Base-by-base conservation (phyloP, 1,140 invertebrate genomes). In the Neuroterus valhalla region DNA sequence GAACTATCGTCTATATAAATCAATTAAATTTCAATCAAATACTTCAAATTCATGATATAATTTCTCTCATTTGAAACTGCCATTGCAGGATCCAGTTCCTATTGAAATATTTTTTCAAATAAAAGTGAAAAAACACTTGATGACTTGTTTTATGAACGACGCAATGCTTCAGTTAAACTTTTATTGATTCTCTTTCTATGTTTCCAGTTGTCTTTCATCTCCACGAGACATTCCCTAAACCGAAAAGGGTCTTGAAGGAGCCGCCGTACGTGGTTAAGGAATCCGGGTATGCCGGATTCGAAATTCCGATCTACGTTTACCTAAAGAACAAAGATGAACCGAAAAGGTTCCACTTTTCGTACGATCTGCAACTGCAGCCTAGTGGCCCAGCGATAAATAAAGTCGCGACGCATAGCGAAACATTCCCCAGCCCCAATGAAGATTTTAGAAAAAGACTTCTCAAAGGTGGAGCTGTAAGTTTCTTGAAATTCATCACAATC, bases 211-310 rank as follows among this genome's bases (percentile, higher is more conserved):
- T 99, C 3, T 99, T 99, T 88, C 90, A 95, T 85, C 92, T 99
- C 11, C 98, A 99, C 85, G 94, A 96, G 69, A 97, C 96, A 44
- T 99, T 99, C 91, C 93, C 93, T 5, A 97, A 96, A 84, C 97
- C 97, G 62, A 96, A 94, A 89, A 91, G 97, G 91, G 95, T 95
- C 78, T 87, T 96, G 1, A 98, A 97, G 85, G 95, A 97, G 71
- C 96, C 97, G 46, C 97, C 98, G n/a, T 99, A 96, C 91, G 89
- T 92, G 66, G 93, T 99, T 17, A 94, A 95, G 81, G 97, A 99
- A 87, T 96, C 96, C 8, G 98, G 98, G 2, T 99, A 99, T 92
- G 98, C 97, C 71, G 96, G 97, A 17, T 99, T 99, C 86, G 91
- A 92, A 48, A 91, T 99, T 66, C 95, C 95, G 2, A 97, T 99